These are phyloP conservation scores for Electrona antarctica DNA, from an alignment of 2,113 vertebrate genomes.

Conservation along the genomic window DNA sequence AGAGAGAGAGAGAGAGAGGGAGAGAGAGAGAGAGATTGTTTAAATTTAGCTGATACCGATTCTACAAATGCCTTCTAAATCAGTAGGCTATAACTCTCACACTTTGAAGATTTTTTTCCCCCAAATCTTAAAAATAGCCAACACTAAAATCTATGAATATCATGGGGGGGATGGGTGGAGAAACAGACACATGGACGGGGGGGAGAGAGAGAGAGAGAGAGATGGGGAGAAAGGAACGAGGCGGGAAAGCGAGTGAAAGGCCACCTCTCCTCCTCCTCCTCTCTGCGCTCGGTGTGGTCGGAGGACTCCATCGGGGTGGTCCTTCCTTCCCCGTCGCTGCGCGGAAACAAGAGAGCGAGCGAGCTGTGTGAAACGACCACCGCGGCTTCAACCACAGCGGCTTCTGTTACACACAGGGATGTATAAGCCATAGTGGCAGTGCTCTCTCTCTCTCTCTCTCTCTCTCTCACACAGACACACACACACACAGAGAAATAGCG, in stretches of 20 bases:
- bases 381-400: conserved; percentile 26
- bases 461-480: background rate
- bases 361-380: conserved; percentile 20
- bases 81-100: too few species aligned
- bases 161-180: background rate
- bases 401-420: conserved; percentile 39
- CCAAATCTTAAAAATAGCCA: too few species aligned
- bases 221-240: conserved; percentile 2
- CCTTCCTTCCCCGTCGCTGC: conserved; percentile 8
- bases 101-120: too few species aligned
- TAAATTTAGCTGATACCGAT: too few species aligned
- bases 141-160: too few species aligned
- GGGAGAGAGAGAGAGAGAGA: background rate
- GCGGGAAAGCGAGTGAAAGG: conserved; percentile 10
- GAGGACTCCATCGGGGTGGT: conserved; percentile 44
- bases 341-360: conserved; percentile 19
- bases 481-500: conserved; percentile 1
- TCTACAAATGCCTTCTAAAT: too few species aligned
- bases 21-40: too few species aligned
- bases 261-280: conserved; percentile 35
- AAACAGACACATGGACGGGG: background rate
- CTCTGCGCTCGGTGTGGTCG: conserved; percentile 33
- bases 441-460: too few species aligned
- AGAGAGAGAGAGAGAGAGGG: too few species aligned
- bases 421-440: conserved; percentile 1